Conservation (phyloP, 2,888 invertebrate genomes). For the Hydriomena furcata region DNA sequence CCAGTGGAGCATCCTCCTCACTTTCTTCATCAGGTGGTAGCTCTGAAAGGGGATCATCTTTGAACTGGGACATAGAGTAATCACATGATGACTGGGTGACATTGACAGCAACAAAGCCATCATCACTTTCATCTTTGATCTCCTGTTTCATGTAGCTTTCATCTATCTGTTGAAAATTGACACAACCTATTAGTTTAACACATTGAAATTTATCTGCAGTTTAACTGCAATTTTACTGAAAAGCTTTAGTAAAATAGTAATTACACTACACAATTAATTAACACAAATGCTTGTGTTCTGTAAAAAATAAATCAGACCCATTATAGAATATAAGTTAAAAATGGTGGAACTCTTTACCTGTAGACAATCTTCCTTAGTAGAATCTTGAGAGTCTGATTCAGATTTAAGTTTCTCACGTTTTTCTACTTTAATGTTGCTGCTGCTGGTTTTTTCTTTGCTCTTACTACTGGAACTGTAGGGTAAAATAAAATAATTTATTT, state of each 20-base stretch:
- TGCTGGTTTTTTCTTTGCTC: conserved; percentile 58
- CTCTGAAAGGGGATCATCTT: conserved; percentile 81
- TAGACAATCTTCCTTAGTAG: conserved; percentile 71
- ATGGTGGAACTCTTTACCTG: conserved; percentile 48
- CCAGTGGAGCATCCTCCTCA: conserved; percentile 90
- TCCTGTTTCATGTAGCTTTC: conserved; percentile 70
- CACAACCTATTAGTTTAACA: no score
- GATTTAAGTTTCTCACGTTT: conserved; percentile 60
- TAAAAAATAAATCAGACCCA: no score
- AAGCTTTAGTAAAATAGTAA: no score
- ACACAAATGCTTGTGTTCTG: no score
- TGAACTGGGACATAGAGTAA: conserved; percentile 88
- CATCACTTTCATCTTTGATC: conserved; percentile 73
- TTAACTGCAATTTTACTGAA: no score
- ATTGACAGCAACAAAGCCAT: conserved; percentile 67
- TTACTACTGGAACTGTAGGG: conserved; percentile 63
- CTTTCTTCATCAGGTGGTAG: conserved; percentile 81
- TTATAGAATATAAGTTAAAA: neutral
- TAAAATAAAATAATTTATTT: no score
- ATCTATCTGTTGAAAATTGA: conserved; percentile 51
- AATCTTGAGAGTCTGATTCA: conserved; percentile 53
- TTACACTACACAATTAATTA: no score
- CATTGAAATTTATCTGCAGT: no score
- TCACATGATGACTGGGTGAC: conserved; percentile 88
- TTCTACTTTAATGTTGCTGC: conserved; percentile 56